phyloP scores from a whole-genome alignment of 1,140 invertebrate genomes.

The Macrostomum lignano region DNA sequence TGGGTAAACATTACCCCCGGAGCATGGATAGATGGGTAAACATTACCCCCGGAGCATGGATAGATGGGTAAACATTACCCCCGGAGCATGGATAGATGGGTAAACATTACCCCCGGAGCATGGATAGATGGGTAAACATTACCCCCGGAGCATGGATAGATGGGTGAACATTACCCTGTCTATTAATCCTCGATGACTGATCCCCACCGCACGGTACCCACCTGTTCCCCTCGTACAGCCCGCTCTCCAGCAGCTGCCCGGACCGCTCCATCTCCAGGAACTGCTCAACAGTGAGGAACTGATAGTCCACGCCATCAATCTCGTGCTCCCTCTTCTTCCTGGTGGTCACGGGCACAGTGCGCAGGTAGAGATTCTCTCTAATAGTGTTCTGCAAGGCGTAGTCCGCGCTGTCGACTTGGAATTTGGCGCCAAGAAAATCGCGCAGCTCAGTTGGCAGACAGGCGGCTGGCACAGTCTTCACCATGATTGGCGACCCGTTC shows the following conservation, averaged over 20 bases:
- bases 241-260: conserved; percentile 38
- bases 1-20: too few species aligned
- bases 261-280: conserved; percentile 35
- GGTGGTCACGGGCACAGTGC: conserved; percentile 40
- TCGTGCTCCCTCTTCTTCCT: conserved; percentile 34
- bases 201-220: too few species aligned
- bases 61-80: too few species aligned
- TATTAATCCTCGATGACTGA: too few species aligned
- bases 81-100: too few species aligned
- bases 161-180: too few species aligned
- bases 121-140: too few species aligned
- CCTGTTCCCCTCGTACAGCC: conserved; percentile 38
- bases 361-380: conserved; percentile 38
- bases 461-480: conserved; percentile 32
- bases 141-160: too few species aligned
- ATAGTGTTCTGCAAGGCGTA: conserved; percentile 41
- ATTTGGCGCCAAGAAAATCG: conserved; percentile 35
- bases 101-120: too few species aligned
- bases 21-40: too few species aligned
- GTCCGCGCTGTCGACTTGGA: conserved; percentile 37
- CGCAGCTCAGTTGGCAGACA: conserved; percentile 31
- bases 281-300: conserved; percentile 34
- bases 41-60: too few species aligned
- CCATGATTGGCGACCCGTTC: conserved; percentile 31
- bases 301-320: conserved; percentile 39